A percentile compares a stretch with the other conserved stretches of the same genome.
Evolutionary conservation across 2,113 vertebrate species (phyloP).

Genomic region (Ia io): DNA sequence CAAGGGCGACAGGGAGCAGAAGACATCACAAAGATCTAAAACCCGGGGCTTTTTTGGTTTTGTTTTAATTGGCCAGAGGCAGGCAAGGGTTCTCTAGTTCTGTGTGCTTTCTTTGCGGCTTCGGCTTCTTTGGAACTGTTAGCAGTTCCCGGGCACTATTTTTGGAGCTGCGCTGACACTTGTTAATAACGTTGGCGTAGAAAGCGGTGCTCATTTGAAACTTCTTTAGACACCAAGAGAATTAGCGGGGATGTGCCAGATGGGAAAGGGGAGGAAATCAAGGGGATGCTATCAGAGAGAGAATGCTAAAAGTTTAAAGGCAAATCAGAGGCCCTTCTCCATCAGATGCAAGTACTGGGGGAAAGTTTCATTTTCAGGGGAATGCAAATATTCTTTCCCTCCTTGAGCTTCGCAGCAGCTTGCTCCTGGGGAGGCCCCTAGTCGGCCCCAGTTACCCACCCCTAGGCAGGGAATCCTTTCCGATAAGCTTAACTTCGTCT

Average conservation of each 20-base stretch:
- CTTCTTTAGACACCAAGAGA: constrained; percentile 56
- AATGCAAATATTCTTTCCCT: neutral
- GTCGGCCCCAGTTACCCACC: too few relatives aligned
- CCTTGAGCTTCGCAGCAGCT: neutral
- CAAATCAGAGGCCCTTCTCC: neutral
- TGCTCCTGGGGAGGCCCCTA: too few relatives aligned
- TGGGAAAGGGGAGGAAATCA: constrained; percentile 31
- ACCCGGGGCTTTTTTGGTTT: neutral
- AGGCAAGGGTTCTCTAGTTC: neutral
- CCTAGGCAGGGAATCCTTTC: neutral
- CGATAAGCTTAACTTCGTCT: neutral
- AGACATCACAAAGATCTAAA: neutral
- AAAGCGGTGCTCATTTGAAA: constrained; percentile 43
- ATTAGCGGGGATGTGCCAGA: neutral
- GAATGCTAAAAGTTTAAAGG: neutral
- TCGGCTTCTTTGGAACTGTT: neutral
- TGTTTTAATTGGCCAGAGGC: neutral
- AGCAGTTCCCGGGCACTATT: constrained; percentile 37
- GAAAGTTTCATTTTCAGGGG: neutral
- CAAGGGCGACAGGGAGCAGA: neutral
- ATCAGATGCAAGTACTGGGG: neutral
- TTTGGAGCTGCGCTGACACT: constrained; percentile 51
- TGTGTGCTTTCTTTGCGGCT: neutral
- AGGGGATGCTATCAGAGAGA: neutral
- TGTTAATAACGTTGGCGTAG: constrained; percentile 58